Evolutionary conservation across 2,113 vertebrate species (phyloP).

Genomic region (Chamaea fasciata): DNA sequence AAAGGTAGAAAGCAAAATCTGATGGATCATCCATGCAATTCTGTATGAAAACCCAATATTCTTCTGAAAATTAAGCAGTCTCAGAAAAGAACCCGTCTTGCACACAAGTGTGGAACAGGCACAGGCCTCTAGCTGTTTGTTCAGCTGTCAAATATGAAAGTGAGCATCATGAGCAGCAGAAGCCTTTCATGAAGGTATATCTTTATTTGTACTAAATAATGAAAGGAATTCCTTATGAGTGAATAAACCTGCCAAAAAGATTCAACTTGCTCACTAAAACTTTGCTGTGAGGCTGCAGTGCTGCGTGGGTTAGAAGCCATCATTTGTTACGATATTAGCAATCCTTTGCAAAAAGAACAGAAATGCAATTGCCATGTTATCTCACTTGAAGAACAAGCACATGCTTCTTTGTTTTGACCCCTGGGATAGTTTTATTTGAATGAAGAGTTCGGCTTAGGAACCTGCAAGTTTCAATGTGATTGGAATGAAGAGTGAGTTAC

Average conservation of each 20-base stretch:
- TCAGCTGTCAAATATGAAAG: constrained; percentile 22
- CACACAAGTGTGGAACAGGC: neutral
- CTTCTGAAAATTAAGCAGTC: neutral
- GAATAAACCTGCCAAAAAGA: constrained; percentile 26
- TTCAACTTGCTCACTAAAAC: neutral
- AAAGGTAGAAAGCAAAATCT: neutral
- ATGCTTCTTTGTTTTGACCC: neutral
- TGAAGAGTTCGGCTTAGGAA: neutral
- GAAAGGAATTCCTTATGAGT: constrained; percentile 37
- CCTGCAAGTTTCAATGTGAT: neutral
- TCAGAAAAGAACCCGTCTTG: neutral
- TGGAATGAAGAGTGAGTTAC: neutral
- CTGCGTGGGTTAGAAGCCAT: neutral
- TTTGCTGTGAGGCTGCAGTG: neutral
- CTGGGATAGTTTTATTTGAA: neutral
- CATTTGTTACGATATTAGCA: neutral
- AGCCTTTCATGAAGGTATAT: neutral
- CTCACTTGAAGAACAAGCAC: neutral
- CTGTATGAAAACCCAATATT: neutral
- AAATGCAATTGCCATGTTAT: neutral
- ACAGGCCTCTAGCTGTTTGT: neutral
- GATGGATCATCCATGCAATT: neutral
- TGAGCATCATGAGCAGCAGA: neutral
- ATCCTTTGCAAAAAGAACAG: neutral
- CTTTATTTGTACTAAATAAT: constrained; percentile 49